phyloP scores from a whole-genome alignment of 1,140 invertebrate species.

The Lordiphosa clarofinis region DNA sequence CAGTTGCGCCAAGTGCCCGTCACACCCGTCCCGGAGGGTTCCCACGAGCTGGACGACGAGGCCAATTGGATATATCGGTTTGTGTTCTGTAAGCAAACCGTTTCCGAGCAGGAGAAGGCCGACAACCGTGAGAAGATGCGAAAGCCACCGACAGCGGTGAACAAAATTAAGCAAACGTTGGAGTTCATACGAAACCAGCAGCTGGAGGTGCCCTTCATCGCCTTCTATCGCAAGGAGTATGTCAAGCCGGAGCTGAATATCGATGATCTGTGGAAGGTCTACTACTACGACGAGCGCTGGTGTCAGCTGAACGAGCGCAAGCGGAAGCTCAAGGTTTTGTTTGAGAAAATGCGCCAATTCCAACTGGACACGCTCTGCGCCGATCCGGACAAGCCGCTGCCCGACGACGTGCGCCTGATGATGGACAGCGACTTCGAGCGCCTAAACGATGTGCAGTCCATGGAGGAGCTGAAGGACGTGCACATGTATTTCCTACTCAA shows the following conservation, averaged over 20 bases:
- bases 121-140: constrained; percentile 64
- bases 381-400: constrained; percentile 90
- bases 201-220: constrained; percentile 98
- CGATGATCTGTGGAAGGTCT: constrained; percentile 98
- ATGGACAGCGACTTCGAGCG: constrained; percentile 93
- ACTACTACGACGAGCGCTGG: constrained; percentile 97
- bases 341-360: constrained; percentile 96
- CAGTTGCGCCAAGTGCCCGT: constrained; percentile 93
- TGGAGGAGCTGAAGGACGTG: constrained; percentile 95
- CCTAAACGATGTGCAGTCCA: constrained; percentile 89
- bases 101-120: constrained; percentile 87
- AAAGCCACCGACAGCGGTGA: constrained; percentile 82
- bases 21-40: constrained; percentile 89
- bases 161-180: constrained; percentile 95
- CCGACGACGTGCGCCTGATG: constrained; percentile 90
- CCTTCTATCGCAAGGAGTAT: constrained; percentile 99
- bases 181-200: constrained; percentile 98
- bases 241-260: constrained; percentile 96
- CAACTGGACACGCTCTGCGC: constrained; percentile 92
- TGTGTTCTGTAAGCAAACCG: constrained; percentile 91
- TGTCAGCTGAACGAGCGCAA: constrained; percentile 95
- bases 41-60: constrained; percentile 95
- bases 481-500: constrained; percentile 96
- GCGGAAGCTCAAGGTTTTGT: constrained; percentile 88
- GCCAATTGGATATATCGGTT: constrained; percentile 98